A percentile compares a stretch with the other conserved stretches of the same genome.
phyloP scores from a whole-genome alignment of 2,113 vertebrate genomes.

The Lophotis ruficrista region DNA sequence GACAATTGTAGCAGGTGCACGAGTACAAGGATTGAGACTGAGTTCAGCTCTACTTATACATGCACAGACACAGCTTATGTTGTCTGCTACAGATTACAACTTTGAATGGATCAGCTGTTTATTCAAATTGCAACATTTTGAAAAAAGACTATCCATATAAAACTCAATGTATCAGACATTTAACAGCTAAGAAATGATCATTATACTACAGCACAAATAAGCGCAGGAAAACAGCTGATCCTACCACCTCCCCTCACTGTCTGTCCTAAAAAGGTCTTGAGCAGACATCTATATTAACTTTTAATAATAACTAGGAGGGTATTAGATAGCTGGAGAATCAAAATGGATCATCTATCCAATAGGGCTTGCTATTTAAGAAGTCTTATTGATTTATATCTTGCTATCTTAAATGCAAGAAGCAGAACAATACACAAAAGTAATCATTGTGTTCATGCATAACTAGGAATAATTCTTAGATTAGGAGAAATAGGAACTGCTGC shows the following conservation, averaged over 20 bases:
- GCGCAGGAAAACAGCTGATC: not conserved
- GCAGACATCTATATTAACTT: not conserved
- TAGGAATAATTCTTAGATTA: not conserved
- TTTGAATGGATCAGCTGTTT: not conserved
- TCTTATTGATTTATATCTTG: not conserved
- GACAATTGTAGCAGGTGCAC: not conserved
- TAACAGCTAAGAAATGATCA: not conserved
- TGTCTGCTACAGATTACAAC: not conserved
- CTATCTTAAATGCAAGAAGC: not conserved
- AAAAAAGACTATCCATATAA: not conserved
- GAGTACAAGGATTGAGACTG: not conserved
- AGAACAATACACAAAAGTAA: not conserved
- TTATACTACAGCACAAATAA: not conserved
- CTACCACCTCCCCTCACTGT: not conserved
- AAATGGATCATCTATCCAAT: not conserved
- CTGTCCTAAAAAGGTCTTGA: not conserved
- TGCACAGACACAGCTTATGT: not conserved
- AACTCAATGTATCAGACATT: not conserved
- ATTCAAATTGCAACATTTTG: not conserved
- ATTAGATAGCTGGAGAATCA: not conserved
- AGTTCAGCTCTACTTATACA: not conserved
- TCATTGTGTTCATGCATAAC: not conserved
- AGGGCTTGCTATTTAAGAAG: not conserved
- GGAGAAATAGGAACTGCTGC: not conserved
- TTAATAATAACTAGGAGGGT: not conserved